Evolutionary conservation across 1,140 invertebrate genomes (phyloP), one percentile per base, ranked within the genome.

Genomic region (Drosophila quadrilineata): DNA sequence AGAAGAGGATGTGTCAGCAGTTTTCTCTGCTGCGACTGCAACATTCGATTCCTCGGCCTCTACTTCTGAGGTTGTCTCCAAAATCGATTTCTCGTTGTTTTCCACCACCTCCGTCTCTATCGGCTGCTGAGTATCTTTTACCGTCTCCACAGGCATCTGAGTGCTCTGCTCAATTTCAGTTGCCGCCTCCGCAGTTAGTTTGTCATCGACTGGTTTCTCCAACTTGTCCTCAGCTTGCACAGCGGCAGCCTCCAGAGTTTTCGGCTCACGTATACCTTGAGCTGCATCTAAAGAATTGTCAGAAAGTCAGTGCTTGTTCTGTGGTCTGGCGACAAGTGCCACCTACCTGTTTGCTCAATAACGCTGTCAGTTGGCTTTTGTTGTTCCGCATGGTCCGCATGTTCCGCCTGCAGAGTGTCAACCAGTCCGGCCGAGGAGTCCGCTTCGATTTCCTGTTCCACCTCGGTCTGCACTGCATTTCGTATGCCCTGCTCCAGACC

Each of bases 381-480:
- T 6, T 54, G n/a, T n/a, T n/a, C n/a, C n/a, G n/a, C 43, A 5
- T 4, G 49, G n/a, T 24, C 38, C 10, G 16, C 43, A 6, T 3
- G 52, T 6, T 65, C 59, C 26, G 56, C 59, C 0, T 58, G 65
- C 3, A 63, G 24, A 2, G 53, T 31, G 3, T 60, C 58, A 8
- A 58, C 41, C 6, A 62, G 45, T 4, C 28, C 26, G 3, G 10
- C 22, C 2, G 46, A 54, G 0, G 59, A 67, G 4, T 69, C 65
- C 4, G 67, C 57, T 16, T 74, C 71, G 3, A 74, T 67, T 43
- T 72, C 72, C 12, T 49, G 33, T 31, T 88, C 86, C 21, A 88
- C 66, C 46, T 86, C 86, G 28, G 48, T 71, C 33, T 82, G 82
- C 3, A 88, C 76, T 0, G 71, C 82, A 49, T 82, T 73, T 0